A percentile compares a stretch with the other conserved stretches of the same genome.
Conservation (phyloP, 2,888 invertebrate genomes). For the Dolomedes plantarius region DNA sequence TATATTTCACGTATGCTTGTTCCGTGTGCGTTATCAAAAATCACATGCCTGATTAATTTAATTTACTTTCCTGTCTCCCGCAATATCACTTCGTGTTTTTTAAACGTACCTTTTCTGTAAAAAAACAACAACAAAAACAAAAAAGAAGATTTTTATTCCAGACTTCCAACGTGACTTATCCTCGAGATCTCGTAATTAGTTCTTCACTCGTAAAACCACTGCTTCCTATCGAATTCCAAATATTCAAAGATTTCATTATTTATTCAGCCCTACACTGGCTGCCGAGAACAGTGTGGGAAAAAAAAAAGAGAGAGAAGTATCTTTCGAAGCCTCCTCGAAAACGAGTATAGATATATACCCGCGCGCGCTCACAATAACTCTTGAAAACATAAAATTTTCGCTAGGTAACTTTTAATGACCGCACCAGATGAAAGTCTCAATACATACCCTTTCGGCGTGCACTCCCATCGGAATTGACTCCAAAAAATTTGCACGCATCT, state of each 20-base stretch:
- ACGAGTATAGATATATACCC: not conserved
- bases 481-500: constrained; percentile 61
- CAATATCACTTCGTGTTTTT: no score
- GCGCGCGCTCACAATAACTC: not conserved
- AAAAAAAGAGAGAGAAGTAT: not conserved
- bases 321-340: no score
- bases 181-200: not conserved
- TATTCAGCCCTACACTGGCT: not conserved
- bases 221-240: constrained; percentile 14
- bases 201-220: not conserved
- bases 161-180: not conserved
- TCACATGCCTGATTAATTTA: not conserved
- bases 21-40: no score
- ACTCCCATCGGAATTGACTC: constrained; percentile 31
- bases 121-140: no score
- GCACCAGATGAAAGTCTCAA: not conserved
- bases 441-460: not conserved
- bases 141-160: not conserved
- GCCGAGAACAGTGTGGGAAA: not conserved
- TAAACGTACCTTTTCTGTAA: not conserved
- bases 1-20: no score
- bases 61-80: not conserved
- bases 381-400: not conserved
- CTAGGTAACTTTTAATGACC: constrained; percentile 62
- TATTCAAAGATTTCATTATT: constrained; percentile 5